Evolutionary conservation across 2,888 invertebrate genomes (phyloP), one percentile per base, ranked within the genome.

Genomic region (Leptinotarsa juncta): DNA sequence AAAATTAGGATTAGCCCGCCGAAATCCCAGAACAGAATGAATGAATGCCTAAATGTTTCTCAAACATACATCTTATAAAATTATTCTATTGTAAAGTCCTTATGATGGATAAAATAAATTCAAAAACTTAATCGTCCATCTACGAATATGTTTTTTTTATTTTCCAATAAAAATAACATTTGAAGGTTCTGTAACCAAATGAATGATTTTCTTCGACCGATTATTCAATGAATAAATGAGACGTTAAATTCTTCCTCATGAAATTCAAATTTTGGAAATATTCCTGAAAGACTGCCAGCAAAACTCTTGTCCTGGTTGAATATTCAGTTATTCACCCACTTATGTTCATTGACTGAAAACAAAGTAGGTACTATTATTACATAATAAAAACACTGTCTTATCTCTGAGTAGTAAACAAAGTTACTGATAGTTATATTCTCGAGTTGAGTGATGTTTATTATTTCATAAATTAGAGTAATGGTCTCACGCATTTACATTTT

Each of bases 391-490:
- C n/a, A 23, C 15, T 18, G 20, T 20, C 57, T 57, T 57, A 57
- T 57, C 57, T 23, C 20, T 20, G 3, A 57, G 23, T 23, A 57
- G 57, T 57, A 57, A 57, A 57, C 57, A 57, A 26, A 57, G 57
- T 57, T 57, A 10, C 14, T 51, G 51, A 51, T 51, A 51, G 51
- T 51, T 51, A 5, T 16, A 18, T 57, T 57, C 20, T 23, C 20
- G 57, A 12, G 57, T 57, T 57, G 57, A 57, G 26, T 57, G 20
- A 57, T 23, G 23, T 57, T 57, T 57, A 57, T 57, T 57, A 26
- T 57, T 57, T 4, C 23, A 57, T 57, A 57, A 57, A 57, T 57
- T 57, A 23, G 57, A 26, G 14, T 57, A 57, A 57, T 15, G 57
- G 57, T 23, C 23, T 20, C 23, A 57, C 5, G 23, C 23, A 57